phyloP scores from a whole-genome alignment of 2,113 vertebrate genomes.

The Amblyopsis rosae region DNA sequence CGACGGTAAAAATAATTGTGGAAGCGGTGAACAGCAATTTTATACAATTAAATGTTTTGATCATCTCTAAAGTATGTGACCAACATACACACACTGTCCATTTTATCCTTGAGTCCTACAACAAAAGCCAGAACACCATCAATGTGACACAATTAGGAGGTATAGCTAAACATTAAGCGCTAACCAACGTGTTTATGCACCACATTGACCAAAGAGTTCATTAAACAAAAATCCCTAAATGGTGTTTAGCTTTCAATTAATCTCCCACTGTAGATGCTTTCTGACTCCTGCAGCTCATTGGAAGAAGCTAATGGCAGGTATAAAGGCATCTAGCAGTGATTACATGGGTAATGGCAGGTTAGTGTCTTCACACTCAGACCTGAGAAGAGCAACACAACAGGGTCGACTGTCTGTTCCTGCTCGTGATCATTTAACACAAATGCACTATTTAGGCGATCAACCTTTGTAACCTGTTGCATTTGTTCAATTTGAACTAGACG shows the following conservation, averaged over 20 bases:
- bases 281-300: background rate
- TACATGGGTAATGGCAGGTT: background rate
- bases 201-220: background rate
- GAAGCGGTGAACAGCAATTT: no score
- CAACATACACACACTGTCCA: background rate
- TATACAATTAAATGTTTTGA: no score
- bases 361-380: background rate
- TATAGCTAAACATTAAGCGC: no score
- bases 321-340: background rate
- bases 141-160: no score
- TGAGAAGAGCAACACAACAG: background rate
- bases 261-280: no score
- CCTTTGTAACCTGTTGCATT: no score
- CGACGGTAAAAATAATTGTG: background rate
- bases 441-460: background rate
- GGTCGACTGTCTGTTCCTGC: background rate
- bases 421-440: background rate
- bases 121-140: no score
- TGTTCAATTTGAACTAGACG: no score
- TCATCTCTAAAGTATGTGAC: background rate
- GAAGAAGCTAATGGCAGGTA: background rate
- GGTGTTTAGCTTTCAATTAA: no score
- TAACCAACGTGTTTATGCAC: no score
- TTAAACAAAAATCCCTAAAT: background rate
- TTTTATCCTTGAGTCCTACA: background rate